Evolutionary conservation across 2,888 invertebrate species (phyloP).

Genomic region (Bombylius discolor): DNA sequence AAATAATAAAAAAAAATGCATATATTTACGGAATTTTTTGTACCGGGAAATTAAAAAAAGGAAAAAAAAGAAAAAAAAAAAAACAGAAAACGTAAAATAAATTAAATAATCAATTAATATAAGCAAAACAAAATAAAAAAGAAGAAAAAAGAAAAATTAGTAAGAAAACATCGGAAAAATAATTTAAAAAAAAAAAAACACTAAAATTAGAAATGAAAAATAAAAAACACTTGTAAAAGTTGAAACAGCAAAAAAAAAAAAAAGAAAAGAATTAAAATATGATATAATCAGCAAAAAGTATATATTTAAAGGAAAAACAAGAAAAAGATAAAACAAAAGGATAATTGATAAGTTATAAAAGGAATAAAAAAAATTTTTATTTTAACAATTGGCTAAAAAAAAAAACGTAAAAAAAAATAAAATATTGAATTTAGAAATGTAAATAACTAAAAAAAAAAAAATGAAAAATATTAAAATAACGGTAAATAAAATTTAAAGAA

Average conservation of each 20-base stretch:
- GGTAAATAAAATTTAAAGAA: slow-evolving; percentile 11
- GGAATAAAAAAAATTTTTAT: slow-evolving; percentile 1
- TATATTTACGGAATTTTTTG: slow-evolving; percentile 13
- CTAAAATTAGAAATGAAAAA: slow-evolving; percentile 1
- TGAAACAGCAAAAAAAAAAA: slow-evolving; percentile 15
- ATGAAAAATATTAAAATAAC: slow-evolving; percentile 1
- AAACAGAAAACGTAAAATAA: slow-evolving; percentile 1
- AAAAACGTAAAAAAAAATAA: not conserved
- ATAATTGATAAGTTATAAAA: slow-evolving; percentile 4
- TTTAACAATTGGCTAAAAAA: not conserved
- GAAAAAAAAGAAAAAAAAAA: not conserved
- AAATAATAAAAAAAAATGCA: slow-evolving; percentile 6
- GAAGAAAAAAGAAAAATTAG: slow-evolving; percentile 8
- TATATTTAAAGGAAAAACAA: slow-evolving; percentile 5
- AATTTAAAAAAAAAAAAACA: slow-evolving; percentile 13
- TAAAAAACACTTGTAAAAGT: slow-evolving; percentile 13
- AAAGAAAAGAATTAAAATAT: not conserved
- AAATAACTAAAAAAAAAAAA: slow-evolving; percentile 11
- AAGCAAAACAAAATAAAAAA: slow-evolving; percentile 3
- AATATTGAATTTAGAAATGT: slow-evolving; percentile 10
- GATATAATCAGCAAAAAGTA: slow-evolving; percentile 6
- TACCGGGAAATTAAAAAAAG: slow-evolving; percentile 8
- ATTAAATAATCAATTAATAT: not conserved
- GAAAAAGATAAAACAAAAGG: not conserved
- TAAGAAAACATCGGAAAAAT: slow-evolving; percentile 12